Conservation (phyloP, 1,140 invertebrate genomes). For the Antheraea mylitta region DNA sequence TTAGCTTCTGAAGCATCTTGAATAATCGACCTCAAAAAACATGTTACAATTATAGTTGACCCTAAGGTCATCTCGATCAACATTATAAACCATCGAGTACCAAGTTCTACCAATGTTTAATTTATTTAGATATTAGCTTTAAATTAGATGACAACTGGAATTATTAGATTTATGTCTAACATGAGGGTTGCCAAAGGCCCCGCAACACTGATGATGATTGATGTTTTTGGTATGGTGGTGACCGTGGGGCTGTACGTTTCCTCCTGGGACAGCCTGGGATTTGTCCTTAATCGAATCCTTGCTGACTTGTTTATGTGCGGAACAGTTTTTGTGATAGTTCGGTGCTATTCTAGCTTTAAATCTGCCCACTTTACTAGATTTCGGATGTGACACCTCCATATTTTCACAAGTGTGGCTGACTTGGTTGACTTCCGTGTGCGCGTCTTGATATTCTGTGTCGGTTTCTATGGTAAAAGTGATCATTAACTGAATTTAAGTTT, state of each 20-base stretch:
- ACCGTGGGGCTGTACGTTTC: slow-evolving; percentile 56
- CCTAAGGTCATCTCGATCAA: no score
- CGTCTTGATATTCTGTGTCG: slow-evolving; percentile 67
- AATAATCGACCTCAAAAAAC: no score
- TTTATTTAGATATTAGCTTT: slow-evolving; percentile 17
- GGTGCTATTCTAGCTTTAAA: slow-evolving; percentile 61
- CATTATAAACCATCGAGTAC: no score
- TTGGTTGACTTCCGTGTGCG: slow-evolving; percentile 38
- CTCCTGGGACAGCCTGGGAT: slow-evolving; percentile 26
- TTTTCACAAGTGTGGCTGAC: slow-evolving; percentile 41
- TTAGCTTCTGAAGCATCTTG: no score
- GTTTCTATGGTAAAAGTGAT: slow-evolving; percentile 45
- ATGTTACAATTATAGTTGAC: no score
- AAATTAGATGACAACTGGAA: slow-evolving; percentile 64
- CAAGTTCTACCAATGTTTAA: no score
- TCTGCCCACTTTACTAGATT: slow-evolving; percentile 57
- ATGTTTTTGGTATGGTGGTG: slow-evolving; percentile 69
- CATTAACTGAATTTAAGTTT: no score
- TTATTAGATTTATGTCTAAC: slow-evolving; percentile 62
- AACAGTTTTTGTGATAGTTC: slow-evolving; percentile 46
- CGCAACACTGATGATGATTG: slow-evolving; percentile 70
- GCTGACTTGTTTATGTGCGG: slow-evolving; percentile 37
- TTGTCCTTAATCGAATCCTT: slow-evolving; percentile 63
- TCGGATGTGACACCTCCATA: slow-evolving; percentile 39
- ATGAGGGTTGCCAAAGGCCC: slow-evolving; percentile 68